These are phyloP conservation scores for Elegia similella DNA, from an alignment of 2,888 invertebrate genomes.

Conservation along the genomic window DNA sequence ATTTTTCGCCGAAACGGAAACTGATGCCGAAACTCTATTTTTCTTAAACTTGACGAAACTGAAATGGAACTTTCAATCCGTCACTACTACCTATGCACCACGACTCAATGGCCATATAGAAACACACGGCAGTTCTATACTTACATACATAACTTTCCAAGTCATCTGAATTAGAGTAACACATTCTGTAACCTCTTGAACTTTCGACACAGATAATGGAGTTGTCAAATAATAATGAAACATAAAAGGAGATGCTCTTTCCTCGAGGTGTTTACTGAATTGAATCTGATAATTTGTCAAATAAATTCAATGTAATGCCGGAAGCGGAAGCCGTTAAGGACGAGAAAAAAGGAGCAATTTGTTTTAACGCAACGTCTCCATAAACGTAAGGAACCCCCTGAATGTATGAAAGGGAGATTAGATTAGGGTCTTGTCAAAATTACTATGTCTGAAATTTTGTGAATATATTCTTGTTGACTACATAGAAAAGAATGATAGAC, in stretches of 20 bases:
- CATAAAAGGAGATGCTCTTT: slow-evolving; percentile 13
- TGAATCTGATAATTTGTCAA: slow-evolving; percentile 39
- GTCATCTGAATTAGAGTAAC: too few relatives aligned
- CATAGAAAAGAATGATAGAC: too few relatives aligned
- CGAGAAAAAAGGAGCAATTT: slow-evolving; percentile 28
- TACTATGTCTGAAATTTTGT: neutral
- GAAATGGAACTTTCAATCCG: too few relatives aligned
- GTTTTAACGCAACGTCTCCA: slow-evolving; percentile 21
- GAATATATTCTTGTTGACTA: neutral
- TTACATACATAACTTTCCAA: too few relatives aligned
- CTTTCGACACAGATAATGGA: neutral
- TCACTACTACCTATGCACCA: too few relatives aligned
- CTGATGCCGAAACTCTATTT: too few relatives aligned
- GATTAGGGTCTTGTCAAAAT: slow-evolving; percentile 5
- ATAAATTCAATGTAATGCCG: slow-evolving; percentile 34
- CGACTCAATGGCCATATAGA: too few relatives aligned
- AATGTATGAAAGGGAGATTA: slow-evolving; percentile 9
- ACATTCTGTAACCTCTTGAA: neutral
- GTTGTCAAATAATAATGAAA: neutral
- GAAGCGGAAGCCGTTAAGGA: slow-evolving; percentile 18
- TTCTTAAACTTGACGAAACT: too few relatives aligned
- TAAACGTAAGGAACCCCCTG: slow-evolving; percentile 8
- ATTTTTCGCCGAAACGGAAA: too few relatives aligned
- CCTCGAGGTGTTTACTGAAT: slow-evolving; percentile 34
- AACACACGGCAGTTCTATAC: too few relatives aligned